phyloP scores from a whole-genome alignment of 2,113 vertebrate genomes.

The cattle (Bos taurus) region ARS-UCD2.0 NC_037339.1:24906501-24907000 shows the following conservation, averaged over 20 bases:
- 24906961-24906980: background rate
- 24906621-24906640: background rate
- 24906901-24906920: background rate
- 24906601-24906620: background rate
- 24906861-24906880: background rate
- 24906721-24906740: background rate
- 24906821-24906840: background rate
- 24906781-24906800: background rate
- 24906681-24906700: background rate
- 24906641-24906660: background rate
- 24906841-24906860: background rate
- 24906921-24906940: background rate
- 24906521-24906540: background rate
- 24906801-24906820: background rate
- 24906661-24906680: background rate
- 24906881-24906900: background rate
- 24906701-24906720: background rate
- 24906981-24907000: background rate
- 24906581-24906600: background rate
- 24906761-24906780: background rate
- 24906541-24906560: background rate
- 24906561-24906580: background rate
- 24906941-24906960: background rate
- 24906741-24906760: background rate
- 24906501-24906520: background rate